Conservation (phyloP, 2,888 invertebrate genomes). For the Ganaspis brasiliensis region DNA sequence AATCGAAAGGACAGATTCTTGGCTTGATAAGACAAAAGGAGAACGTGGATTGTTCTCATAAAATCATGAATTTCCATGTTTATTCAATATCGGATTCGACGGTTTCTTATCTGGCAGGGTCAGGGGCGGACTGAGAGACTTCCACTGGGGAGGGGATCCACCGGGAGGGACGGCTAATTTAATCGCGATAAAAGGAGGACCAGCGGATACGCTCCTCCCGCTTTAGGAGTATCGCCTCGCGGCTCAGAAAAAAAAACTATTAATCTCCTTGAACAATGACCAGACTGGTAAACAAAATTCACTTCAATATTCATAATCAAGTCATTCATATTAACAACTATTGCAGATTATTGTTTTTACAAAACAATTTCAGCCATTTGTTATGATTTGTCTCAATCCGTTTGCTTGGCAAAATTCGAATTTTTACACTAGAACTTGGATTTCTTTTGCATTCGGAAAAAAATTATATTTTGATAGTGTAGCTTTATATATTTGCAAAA, state of each 20-base stretch:
- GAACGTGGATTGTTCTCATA: slow-evolving; percentile 71
- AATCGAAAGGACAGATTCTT: slow-evolving; percentile 67
- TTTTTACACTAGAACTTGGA: no score
- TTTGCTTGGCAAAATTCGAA: no score
- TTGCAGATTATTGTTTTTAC: background rate
- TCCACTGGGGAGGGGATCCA: slow-evolving; percentile 40
- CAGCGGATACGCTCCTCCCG: slow-evolving; percentile 38
- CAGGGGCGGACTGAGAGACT: slow-evolving; percentile 59
- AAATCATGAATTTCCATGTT: slow-evolving; percentile 80
- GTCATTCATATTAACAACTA: background rate
- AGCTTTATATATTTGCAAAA: no score
- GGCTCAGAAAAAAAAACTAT: slow-evolving; percentile 21
- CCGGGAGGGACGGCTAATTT: slow-evolving; percentile 60
- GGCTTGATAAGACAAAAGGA: slow-evolving; percentile 66
- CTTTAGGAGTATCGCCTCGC: slow-evolving; percentile 15
- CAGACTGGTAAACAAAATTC: slow-evolving; percentile 30
- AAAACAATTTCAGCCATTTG: background rate
- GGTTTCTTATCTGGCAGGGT: slow-evolving; percentile 59
- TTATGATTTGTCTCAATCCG: background rate
- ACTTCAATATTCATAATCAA: slow-evolving; percentile 11
- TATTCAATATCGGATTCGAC: slow-evolving; percentile 76
- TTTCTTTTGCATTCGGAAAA: no score
- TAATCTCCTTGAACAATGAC: slow-evolving; percentile 38
- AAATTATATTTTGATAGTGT: no score
- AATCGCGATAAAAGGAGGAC: slow-evolving; percentile 63